A percentile compares a stretch with the other conserved stretches of the same genome.
Conservation (phyloP, 2,797 vertebrate genomes). For the Smutsia gigantea region DNA sequence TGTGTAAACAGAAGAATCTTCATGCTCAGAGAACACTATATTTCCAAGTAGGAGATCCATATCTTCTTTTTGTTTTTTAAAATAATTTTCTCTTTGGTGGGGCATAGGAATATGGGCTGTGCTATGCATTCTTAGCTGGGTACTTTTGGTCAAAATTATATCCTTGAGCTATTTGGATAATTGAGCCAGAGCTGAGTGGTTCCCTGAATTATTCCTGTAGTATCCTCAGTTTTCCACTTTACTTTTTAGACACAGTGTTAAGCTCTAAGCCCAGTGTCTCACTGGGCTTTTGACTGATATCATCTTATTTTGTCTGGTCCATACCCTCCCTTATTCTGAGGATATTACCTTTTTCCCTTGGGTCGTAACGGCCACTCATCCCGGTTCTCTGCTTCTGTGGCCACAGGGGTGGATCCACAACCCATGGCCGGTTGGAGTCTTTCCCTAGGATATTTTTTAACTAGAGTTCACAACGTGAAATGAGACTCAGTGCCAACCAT, state of each 20-base stretch:
- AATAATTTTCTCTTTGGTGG: slow-evolving; percentile 6
- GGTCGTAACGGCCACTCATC: not conserved
- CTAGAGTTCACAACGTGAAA: not conserved
- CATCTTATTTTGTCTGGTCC: not conserved
- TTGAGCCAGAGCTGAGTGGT: not conserved
- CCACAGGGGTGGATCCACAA: not conserved
- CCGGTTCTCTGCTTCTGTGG: not conserved
- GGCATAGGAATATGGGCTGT: not conserved
- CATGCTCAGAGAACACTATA: not conserved
- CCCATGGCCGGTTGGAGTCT: not conserved
- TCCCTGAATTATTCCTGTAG: slow-evolving; percentile 36
- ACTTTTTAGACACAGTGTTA: not conserved
- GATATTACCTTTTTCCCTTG: not conserved
- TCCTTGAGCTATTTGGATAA: not conserved
- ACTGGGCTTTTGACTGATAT: not conserved
- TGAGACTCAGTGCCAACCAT: not conserved
- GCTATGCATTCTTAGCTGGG: slow-evolving; percentile 36
- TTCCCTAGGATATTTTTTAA: not conserved
- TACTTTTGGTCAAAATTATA: not conserved
- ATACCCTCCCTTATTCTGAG: not conserved
- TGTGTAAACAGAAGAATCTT: not conserved
- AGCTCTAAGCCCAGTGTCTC: not conserved
- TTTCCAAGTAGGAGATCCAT: slow-evolving; percentile 7
- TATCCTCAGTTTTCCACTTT: not conserved
- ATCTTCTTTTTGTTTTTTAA: slow-evolving; percentile 24